Percentiles rank a stretch among this genome's conserved stretches.
Evolutionary conservation across 2,113 vertebrate genomes (phyloP).

Genomic region (Tragulus kanchil): DNA sequence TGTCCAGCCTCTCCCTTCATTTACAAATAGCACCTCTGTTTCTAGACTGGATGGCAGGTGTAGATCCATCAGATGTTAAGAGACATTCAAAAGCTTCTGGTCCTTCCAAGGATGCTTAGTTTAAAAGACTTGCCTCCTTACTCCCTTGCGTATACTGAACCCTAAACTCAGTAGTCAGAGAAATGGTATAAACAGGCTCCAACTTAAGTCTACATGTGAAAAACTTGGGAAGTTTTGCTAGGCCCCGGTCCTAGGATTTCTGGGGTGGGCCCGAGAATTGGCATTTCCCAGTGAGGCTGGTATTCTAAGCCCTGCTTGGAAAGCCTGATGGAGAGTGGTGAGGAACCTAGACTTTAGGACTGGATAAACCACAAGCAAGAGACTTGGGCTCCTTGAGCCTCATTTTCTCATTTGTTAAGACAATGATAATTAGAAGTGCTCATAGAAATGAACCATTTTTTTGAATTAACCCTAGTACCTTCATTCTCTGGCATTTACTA

Average conservation of each 20-base stretch:
- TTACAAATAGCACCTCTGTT: not conserved
- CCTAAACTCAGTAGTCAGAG: not conserved
- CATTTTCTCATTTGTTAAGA: not conserved
- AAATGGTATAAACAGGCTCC: not conserved
- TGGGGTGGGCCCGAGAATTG: not conserved
- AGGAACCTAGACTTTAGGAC: not conserved
- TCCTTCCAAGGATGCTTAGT: not conserved
- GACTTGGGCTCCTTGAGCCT: not conserved
- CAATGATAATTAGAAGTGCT: conserved; percentile 23
- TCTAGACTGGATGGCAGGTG: not conserved
- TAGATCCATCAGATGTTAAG: not conserved
- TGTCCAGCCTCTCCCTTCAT: not conserved
- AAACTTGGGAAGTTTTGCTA: not conserved
- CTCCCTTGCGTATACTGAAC: not conserved
- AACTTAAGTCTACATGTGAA: not conserved
- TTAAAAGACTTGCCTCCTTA: not conserved
- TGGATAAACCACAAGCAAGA: not conserved
- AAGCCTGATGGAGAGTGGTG: not conserved
- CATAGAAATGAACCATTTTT: not conserved
- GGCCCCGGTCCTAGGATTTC: not conserved
- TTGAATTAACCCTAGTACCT: not conserved
- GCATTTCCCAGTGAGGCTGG: not conserved
- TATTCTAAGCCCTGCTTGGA: not conserved
- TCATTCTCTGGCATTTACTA: not conserved
- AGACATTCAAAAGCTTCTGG: not conserved